Evolutionary conservation across 2,888 invertebrate species (phyloP), one percentile per base, ranked within the genome.

Genomic region (Tachystola acroxantha): DNA sequence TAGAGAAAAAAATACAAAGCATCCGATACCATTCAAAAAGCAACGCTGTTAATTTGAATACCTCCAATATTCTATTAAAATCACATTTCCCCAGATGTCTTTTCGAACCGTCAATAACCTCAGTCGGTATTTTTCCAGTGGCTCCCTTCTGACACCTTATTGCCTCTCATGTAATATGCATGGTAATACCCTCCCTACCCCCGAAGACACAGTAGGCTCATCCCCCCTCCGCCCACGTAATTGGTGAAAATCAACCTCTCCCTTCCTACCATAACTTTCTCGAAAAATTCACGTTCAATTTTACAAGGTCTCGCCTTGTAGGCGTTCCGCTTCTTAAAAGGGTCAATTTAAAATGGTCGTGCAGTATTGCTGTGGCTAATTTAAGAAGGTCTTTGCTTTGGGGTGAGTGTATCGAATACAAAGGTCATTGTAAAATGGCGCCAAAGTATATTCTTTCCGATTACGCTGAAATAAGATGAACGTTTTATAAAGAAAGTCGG

Each of bases 121-220:
- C 32, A 19, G 7, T 22, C 19, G 50, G 48, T 58, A 55, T 62
- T 63, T 62, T 65, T 63, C 57, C 53, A 46, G 48, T 49, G 50
- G 51, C 55, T 47, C 53, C 56, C 49, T 57, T 69, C 62, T 70
- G 70, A 70, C 76, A 70, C 65, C 67, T 70, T 77, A 78, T 78
- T 72, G 68, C 60, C 48, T 48, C 73, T 77, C 77, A 77, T 79
- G 77, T 72, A 79, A 78, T 79, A 79, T 79, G 74, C 77, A 79
- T 79, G 74, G 63, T 71, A 64, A 74, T 72, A 68, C 68, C 59
- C n/a, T n/a, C n/a, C n/a, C 62, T 57, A 57, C 55, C 62, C 57
- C 59, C 54, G 53, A 62, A 67, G 65, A 68, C 56, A 68, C 56
- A 63, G 48, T 50, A 46, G 37, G 42, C 43, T 43, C 51, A 46